Conservation (phyloP, 2,888 invertebrate genomes). For the Pachliopta kotzebuea region DNA sequence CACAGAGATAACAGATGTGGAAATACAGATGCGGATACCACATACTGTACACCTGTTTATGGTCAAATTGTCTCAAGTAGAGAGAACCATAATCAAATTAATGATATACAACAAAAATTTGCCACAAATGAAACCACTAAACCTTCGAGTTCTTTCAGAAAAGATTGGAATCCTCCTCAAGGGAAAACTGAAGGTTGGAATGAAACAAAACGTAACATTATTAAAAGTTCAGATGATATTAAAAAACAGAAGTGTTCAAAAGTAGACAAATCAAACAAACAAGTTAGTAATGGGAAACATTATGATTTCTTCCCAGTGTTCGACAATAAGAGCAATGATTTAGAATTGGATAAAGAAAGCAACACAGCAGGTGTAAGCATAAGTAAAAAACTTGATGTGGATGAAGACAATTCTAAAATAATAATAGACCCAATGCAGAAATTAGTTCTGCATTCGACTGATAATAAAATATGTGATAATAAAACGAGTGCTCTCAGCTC, state of each 20-base stretch:
- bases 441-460: slow-evolving; percentile 77
- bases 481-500: slow-evolving; percentile 75
- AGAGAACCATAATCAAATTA: slow-evolving; percentile 74
- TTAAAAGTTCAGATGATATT: slow-evolving; percentile 54
- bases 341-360: slow-evolving; percentile 36
- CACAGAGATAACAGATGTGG: slow-evolving; percentile 52
- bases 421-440: slow-evolving; percentile 78
- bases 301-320: slow-evolving; percentile 74
- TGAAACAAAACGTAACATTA: slow-evolving; percentile 66
- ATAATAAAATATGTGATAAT: slow-evolving; percentile 79
- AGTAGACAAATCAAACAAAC: slow-evolving; percentile 52
- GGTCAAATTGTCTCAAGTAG: slow-evolving; percentile 73
- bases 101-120: slow-evolving; percentile 72
- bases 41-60: slow-evolving; percentile 73
- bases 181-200: slow-evolving; percentile 67
- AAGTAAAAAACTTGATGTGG: slow-evolving; percentile 32
- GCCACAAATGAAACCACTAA: slow-evolving; percentile 57
- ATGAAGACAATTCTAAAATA: slow-evolving; percentile 68
- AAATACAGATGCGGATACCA: slow-evolving; percentile 59
- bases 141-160: slow-evolving; percentile 70
- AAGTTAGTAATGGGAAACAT: slow-evolving; percentile 65
- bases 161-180: slow-evolving; percentile 61
- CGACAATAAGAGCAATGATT: slow-evolving; percentile 60
- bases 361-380: slow-evolving; percentile 31
- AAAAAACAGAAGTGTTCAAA: slow-evolving; percentile 54